Percentiles rank a stretch among this genome's conserved stretches.
These are phyloP conservation scores for Pyrocephalus nanus DNA, from an alignment of 2,797 vertebrate species.

Conservation along the genomic window DNA sequence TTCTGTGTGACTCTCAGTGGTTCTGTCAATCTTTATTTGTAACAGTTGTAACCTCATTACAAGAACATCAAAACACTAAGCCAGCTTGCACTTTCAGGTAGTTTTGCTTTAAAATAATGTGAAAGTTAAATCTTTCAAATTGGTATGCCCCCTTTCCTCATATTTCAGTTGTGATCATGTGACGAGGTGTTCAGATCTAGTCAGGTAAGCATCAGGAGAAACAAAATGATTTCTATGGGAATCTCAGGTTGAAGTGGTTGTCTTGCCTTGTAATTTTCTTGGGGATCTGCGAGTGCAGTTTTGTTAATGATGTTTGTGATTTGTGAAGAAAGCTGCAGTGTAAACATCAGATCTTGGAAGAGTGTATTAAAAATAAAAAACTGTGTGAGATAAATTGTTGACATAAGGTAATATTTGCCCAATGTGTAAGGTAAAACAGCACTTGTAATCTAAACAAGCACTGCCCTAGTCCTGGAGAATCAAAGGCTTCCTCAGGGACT, in stretches of 20 bases:
- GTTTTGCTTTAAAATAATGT: not conserved
- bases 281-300: not conserved
- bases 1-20: not conserved
- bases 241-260: not conserved
- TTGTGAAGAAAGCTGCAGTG: not conserved
- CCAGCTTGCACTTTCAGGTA: not conserved
- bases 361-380: not conserved
- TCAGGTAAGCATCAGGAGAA: not conserved
- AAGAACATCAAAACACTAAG: not conserved
- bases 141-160: not conserved
- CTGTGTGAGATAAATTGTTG: not conserved
- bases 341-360: not conserved
- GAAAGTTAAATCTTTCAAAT: not conserved
- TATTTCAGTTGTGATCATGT: not conserved
- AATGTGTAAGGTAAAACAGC: not conserved
- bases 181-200: not conserved
- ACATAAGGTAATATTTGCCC: not conserved
- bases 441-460: not conserved
- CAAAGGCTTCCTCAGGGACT: not conserved
- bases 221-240: not conserved
- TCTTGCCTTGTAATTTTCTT: not conserved
- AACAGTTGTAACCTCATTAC: not conserved
- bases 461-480: not conserved
- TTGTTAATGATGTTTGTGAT: not conserved
- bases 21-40: not conserved